Conservation (phyloP, 37 sponge, comb jelly and placozoan genomes). For the Mnemiopsis leidyi region DNA sequence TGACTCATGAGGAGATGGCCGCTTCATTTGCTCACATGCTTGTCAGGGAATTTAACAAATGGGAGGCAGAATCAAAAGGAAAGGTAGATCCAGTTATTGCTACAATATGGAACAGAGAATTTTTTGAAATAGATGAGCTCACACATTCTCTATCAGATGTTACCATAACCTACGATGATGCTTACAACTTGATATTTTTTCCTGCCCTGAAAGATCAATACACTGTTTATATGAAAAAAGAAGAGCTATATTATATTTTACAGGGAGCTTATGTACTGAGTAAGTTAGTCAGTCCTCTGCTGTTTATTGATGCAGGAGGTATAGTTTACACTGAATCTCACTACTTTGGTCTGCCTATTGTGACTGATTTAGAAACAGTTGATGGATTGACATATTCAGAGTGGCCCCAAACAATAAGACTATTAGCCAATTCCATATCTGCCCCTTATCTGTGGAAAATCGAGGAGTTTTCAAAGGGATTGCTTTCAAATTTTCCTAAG, state of each 20-base stretch:
- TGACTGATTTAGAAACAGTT: conserved; percentile 8
- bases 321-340: neutral
- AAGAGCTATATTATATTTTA: conserved; percentile 5
- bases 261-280: conserved; percentile 11
- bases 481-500: conserved; percentile 3
- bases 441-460: conserved; percentile 53
- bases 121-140: neutral
- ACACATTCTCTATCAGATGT: neutral
- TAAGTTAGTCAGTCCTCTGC: neutral
- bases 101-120: conserved; percentile 12
- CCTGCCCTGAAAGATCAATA: neutral
- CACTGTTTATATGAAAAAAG: neutral
- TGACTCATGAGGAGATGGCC: neutral
- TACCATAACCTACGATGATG: neutral
- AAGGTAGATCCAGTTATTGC: neutral
- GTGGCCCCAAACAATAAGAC: neutral
- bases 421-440: conserved; percentile 4
- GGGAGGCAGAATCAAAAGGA: neutral
- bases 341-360: neutral
- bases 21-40: conserved; percentile 46
- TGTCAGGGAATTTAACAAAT: neutral
- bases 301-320: neutral
- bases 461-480: neutral
- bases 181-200: neutral
- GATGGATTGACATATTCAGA: conserved; percentile 14